Percentiles rank a stretch among this genome's conserved stretches.
Conservation (phyloP, 2,113 vertebrate species). For the Melanocharis versteri region DNA sequence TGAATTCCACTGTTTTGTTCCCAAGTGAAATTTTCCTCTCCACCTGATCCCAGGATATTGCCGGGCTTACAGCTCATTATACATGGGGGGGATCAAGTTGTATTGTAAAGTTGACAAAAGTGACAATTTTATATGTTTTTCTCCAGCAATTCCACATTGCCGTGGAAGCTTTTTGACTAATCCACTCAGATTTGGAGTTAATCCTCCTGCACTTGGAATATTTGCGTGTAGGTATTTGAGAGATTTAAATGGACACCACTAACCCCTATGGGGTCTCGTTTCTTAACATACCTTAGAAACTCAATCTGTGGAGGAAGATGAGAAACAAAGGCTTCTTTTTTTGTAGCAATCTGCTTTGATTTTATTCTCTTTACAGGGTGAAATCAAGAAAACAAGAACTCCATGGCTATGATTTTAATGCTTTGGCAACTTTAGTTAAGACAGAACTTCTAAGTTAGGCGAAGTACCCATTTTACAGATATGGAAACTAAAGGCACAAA, state of each 20-base stretch:
- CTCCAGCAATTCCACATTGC: not conserved
- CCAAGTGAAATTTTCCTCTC: conserved; percentile 42
- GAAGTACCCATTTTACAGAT: not conserved
- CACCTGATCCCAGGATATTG: not conserved
- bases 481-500: not conserved
- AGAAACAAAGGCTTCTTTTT: conserved; percentile 33
- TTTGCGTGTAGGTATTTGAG: not conserved
- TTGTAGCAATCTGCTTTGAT: not conserved
- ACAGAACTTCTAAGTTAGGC: not conserved
- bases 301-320: conserved; percentile 7
- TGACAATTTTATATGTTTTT: not conserved
- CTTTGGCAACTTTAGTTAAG: not conserved
- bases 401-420: not conserved
- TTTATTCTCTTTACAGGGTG: not conserved
- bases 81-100: not conserved
- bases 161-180: not conserved
- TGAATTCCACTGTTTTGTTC: not conserved
- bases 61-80: conserved; percentile 15
- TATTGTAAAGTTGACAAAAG: conserved; percentile 17
- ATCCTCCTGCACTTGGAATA: not conserved
- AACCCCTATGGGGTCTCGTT: not conserved
- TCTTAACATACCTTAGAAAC: conserved; percentile 10
- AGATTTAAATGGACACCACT: conserved; percentile 50
- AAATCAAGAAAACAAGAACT: not conserved
- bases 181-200: conserved; percentile 21